Base-by-base conservation (phyloP, 2,113 vertebrate species). In the Ginglymostoma cirratum region DNA sequence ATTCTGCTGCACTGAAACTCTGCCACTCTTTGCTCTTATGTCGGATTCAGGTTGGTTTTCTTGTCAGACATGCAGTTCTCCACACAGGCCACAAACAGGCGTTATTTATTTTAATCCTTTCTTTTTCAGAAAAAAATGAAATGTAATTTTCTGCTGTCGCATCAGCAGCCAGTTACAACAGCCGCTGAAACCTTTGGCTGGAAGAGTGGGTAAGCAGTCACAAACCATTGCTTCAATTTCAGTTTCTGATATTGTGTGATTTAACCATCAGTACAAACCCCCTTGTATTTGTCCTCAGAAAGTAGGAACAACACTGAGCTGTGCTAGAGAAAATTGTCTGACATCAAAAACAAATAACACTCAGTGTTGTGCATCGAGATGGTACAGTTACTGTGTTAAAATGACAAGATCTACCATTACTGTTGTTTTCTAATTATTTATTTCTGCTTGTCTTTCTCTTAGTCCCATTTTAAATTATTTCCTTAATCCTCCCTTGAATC, bases 251-350 rank as follows among this genome's bases (percentile, higher is more conserved):
- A 70, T 72, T 38, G 48, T 72, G 67, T 95, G 38, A 34, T 72
- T 95, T 95, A 95, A 89, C 52, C 48, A 95, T 96, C 97, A 97
- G 97, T 94, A 96, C 97, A 96, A 96, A 95, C 70, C 97, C 48
- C 96, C 96, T 97, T 96, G 65, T 96, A 96, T 96, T 95, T 70
- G 67, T 52, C 69, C 94, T 72, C 69, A 95, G 94, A 95, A 95
- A 95, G 48, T 95, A 95, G 66, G 48, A 72, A 95, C 67, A 70
- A 42, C 93, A 45, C 34, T 93, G 89, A 93, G 89, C 89, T 93
- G 89, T 93, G 89, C 61, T 48, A 67, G 65, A n/a, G 89, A 93
- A 93, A 93, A 93, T 93, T 93, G 89, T 93, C 66, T 93, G 38
- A 93, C 61, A 67, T 66, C 89, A 21, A 93, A 93, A 67, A n/a